A percentile compares a stretch with the other conserved stretches of the same genome.
Conservation (phyloP, 2,888 invertebrate species). For the Conus canariensis region DNA sequence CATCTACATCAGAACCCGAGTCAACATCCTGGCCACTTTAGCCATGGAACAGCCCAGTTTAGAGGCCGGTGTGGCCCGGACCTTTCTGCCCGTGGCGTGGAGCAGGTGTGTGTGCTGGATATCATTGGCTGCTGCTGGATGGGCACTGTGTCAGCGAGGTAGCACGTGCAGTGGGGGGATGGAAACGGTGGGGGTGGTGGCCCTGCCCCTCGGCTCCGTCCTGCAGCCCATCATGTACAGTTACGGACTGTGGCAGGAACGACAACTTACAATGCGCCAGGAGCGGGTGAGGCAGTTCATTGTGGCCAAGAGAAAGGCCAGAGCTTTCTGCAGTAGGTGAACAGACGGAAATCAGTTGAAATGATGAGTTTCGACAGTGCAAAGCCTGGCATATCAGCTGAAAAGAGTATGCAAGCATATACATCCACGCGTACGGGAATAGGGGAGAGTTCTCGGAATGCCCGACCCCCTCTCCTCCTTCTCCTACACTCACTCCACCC, state of each 20-base stretch:
- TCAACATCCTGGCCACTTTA: background rate
- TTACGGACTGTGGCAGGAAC: background rate
- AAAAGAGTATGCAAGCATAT: background rate
- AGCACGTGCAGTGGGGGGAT: background rate
- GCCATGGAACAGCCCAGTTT: background rate
- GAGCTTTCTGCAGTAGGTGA: background rate
- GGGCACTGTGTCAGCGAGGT: background rate
- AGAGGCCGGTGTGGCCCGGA: background rate
- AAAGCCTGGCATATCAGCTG: background rate
- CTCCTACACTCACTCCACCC: too few relatives aligned
- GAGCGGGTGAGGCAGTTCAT: conserved; percentile 14
- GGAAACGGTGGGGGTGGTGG: conserved; percentile 2
- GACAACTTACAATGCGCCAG: background rate
- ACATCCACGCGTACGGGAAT: too few relatives aligned
- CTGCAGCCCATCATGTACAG: background rate
- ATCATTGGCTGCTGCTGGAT: background rate
- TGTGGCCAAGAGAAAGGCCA: background rate
- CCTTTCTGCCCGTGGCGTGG: background rate
- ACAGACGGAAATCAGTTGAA: background rate
- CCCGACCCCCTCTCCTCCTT: too few relatives aligned
- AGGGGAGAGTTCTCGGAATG: too few relatives aligned
- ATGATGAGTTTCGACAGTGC: too few relatives aligned
- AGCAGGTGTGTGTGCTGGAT: conserved; percentile 3
- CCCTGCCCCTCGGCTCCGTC: background rate
- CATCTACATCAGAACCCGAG: background rate